phyloP scores from a whole-genome alignment of 2,888 invertebrate species.

The Agriopis leucophaearia region DNA sequence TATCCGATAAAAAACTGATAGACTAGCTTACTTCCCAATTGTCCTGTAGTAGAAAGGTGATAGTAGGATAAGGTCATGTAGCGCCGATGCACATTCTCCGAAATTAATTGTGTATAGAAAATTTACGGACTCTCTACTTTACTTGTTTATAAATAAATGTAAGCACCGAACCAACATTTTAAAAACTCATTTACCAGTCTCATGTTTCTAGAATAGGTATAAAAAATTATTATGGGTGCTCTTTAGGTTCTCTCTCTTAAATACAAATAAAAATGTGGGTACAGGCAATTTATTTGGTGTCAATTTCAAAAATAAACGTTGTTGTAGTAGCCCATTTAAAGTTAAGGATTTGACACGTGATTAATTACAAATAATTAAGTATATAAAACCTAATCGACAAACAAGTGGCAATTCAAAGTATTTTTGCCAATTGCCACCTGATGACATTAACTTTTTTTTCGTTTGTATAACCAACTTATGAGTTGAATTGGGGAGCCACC shows the following conservation, averaged over 20 bases:
- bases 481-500: not conserved
- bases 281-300: slow-evolving; percentile 5
- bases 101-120: too few relatives aligned
- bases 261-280: not conserved
- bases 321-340: slow-evolving; percentile 9
- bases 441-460: not conserved
- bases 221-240: not conserved
- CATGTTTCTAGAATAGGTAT: not conserved
- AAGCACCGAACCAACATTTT: not conserved
- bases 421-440: not conserved
- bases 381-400: slow-evolving; percentile 21
- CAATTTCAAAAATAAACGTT: slow-evolving; percentile 11
- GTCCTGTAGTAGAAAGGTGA: too few relatives aligned
- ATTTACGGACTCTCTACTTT: too few relatives aligned
- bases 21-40: too few relatives aligned
- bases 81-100: too few relatives aligned
- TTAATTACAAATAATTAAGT: slow-evolving; percentile 23
- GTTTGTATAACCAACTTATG: not conserved
- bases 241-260: slow-evolving; percentile 10
- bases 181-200: slow-evolving; percentile 4
- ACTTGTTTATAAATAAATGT: too few relatives aligned
- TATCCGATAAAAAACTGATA: too few relatives aligned
- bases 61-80: too few relatives aligned
- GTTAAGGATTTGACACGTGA: slow-evolving; percentile 33
- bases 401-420: slow-evolving; percentile 11